phyloP scores from a whole-genome alignment of 1,140 invertebrate genomes.

The Hestina assimilis region DNA sequence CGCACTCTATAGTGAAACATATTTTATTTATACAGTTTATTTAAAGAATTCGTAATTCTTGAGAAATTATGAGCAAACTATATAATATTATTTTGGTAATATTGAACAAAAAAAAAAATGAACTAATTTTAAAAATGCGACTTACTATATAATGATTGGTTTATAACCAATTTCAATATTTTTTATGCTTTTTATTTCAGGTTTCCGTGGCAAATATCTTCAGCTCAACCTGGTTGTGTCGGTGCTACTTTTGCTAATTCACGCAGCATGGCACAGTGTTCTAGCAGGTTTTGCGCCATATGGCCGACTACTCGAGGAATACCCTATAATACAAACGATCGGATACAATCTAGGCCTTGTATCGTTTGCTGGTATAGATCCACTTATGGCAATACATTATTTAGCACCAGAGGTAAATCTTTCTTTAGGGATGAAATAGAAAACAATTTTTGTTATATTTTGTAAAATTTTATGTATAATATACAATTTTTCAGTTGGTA shows the following conservation, averaged over 20 bases:
- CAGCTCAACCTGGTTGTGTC: constrained; percentile 51
- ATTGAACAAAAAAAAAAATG: no score
- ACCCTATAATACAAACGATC: constrained; percentile 50
- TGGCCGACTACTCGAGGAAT: constrained; percentile 46
- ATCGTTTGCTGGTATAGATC: constrained; percentile 51
- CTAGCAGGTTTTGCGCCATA: constrained; percentile 50
- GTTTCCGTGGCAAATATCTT: constrained; percentile 54
- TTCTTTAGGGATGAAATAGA: no score
- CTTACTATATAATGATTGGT: no score
- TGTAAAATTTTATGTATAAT: not conserved
- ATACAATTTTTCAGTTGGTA: constrained; percentile 42
- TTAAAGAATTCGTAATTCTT: no score
- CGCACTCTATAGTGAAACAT: no score
- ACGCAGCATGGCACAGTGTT: constrained; percentile 58
- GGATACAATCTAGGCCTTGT: constrained; percentile 66
- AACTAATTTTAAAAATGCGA: no score
- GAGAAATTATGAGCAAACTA: no score
- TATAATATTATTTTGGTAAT: no score
- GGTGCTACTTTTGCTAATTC: constrained; percentile 47
- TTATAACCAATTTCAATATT: not conserved
- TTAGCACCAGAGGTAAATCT: constrained; percentile 82
- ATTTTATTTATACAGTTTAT: no score
- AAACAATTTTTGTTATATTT: not conserved
- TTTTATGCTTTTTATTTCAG: constrained; percentile 36
- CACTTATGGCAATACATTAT: constrained; percentile 82